Conservation (phyloP, 2,888 invertebrate species). For the Drosophila anomalata region DNA sequence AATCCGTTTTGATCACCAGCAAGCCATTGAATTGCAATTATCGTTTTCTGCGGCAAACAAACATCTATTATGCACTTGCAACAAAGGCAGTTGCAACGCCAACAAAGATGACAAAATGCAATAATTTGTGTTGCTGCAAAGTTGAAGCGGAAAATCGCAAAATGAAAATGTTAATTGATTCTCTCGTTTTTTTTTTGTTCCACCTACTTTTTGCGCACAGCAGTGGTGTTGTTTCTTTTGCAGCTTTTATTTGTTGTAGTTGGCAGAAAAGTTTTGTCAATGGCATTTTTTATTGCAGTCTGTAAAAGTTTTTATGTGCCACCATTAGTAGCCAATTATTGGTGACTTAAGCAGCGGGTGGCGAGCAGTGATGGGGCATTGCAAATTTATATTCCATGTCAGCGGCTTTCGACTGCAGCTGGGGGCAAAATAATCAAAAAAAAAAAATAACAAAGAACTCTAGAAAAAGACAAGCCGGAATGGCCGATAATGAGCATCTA, state of each 20-base stretch:
- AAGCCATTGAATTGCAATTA: conserved; percentile 18
- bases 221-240: conserved; percentile 22
- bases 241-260: conserved; percentile 39
- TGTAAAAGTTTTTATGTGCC: conserved; percentile 73
- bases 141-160: conserved; percentile 69
- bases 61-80: conserved; percentile 32
- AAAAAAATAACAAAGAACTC: neutral
- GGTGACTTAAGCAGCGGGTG: conserved; percentile 65
- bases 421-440: neutral
- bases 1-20: conserved; percentile 2
- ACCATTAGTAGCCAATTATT: conserved; percentile 77
- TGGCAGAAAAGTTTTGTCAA: conserved; percentile 59
- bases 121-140: conserved; percentile 64
- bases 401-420: conserved; percentile 66
- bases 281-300: conserved; percentile 69
- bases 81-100: conserved; percentile 6
- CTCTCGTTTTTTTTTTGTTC: conserved; percentile 49
- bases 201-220: neutral
- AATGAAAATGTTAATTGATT: conserved; percentile 78
- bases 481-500: conserved; percentile 70
- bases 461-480: conserved; percentile 26
- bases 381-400: conserved; percentile 73
- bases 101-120: conserved; percentile 49
- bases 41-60: conserved; percentile 26
- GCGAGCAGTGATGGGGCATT: conserved; percentile 8